Evolutionary conservation across 2,113 vertebrate species (phyloP).

Genomic region (Atherinomorus stipes): DNA sequence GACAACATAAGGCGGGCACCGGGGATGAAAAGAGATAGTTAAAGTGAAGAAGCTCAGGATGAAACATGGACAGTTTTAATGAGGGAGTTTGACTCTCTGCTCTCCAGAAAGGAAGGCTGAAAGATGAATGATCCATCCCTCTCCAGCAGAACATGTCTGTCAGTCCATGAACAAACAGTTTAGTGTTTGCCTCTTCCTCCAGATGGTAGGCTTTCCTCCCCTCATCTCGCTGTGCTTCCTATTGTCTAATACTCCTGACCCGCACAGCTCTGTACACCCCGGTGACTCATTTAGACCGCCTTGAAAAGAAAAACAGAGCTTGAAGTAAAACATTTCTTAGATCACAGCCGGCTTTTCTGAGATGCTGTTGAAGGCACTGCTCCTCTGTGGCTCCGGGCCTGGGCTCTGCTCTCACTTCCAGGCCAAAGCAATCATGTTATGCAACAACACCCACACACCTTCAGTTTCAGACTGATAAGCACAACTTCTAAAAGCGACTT

Average conservation of each 20-base stretch:
- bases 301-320: conserved; percentile 22
- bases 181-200: conserved; percentile 78
- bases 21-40: conserved; percentile 20
- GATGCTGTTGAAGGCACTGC: conserved; percentile 14
- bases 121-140: conserved; percentile 50
- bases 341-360: conserved; percentile 60
- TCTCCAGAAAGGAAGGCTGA: conserved; percentile 17
- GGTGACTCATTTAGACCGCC: conserved; percentile 69
- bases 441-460: conserved; percentile 60
- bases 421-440: conserved; percentile 61
- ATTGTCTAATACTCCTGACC: conserved; percentile 50
- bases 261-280: conserved; percentile 47
- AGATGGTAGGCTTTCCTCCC: conserved; percentile 66
- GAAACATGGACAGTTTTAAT: conserved; percentile 10
- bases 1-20: conserved; percentile 2
- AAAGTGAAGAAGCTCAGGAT: not conserved
- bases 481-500: conserved; percentile 15
- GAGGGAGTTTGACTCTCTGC: conserved; percentile 7
- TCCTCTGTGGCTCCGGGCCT: conserved; percentile 34
- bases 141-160: conserved; percentile 49
- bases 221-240: conserved; percentile 45
- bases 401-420: conserved; percentile 19
- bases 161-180: conserved; percentile 70
- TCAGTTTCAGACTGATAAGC: conserved; percentile 44
- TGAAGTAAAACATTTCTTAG: conserved; percentile 63